Evolutionary conservation across 2,113 vertebrate genomes (phyloP), one percentile per base, ranked within the genome.

Genomic region (Aegotheles bennettii): DNA sequence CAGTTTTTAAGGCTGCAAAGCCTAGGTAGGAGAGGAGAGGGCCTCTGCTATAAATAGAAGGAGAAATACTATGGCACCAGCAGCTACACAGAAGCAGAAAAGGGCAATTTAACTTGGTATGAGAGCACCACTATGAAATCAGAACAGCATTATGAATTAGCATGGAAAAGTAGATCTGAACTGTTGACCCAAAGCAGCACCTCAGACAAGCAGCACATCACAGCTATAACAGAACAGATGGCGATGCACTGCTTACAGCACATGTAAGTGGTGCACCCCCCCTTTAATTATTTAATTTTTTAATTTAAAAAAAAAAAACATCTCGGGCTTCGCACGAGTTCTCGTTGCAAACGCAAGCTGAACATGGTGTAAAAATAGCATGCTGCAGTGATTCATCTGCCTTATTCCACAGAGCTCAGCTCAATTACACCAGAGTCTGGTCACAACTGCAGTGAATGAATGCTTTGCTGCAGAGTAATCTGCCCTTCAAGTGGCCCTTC

Each of bases 401-500:
- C 17, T 89, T 95, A 93, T 94, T 96, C 74, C 94, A 94, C 87
- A 82, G 84, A 89, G 89, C 87, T 97, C 94, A 96, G 94, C 95
- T 95, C 96, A 94, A 93, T 96, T 95, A 93, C 90, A 91, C 28
- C 2, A 91, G 93, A 24, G 64, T 87, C 95, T 96, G 95, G 93
- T 93, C 94, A 96, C 68, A 96, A 94, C 94, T 93, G 88, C 90
- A 88, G 76, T 94, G 93, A 97, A 96, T 96, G 94, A 94, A 96
- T 69, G 85, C 93, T 94, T 76, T 93, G 93, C 92, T 96, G 93
- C 93, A 92, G 93, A 94, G 86, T 94, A 95, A 96, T 96, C 95
- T 96, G 95, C 95, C 91, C 95, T 95, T 95, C 92, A 96, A 96
- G 96, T 95, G 95, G 94, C 90, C 96, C 94, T 97, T 96, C 92